A percentile compares a stretch with the other conserved stretches of the same genome.
These are phyloP conservation scores for Keiferia lycopersicella DNA, from an alignment of 2,888 invertebrate species.

Conservation along the genomic window DNA sequence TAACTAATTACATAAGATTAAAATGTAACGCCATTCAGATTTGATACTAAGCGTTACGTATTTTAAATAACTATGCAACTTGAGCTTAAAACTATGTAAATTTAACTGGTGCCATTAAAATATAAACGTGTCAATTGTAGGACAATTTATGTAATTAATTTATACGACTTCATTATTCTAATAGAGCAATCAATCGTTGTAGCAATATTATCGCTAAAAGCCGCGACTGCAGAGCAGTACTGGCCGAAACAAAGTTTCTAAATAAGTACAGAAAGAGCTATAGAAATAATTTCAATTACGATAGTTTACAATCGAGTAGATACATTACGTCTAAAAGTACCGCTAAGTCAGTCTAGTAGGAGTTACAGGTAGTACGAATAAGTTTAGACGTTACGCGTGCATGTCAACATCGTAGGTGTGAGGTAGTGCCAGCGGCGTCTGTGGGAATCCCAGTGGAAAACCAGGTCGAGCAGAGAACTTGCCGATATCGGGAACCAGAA, in stretches of 20 bases:
- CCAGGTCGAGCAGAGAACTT: background rate
- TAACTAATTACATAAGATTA: conserved; percentile 27
- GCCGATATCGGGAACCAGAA: background rate
- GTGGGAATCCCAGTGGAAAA: background rate
- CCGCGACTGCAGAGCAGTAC: conserved; percentile 22
- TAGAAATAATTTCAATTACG: conserved; percentile 33
- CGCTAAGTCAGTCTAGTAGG: conserved; percentile 78
- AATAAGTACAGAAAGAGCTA: conserved; percentile 45
- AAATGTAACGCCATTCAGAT: conserved; percentile 3
- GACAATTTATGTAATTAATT: conserved; percentile 51
- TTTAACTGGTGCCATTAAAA: conserved; percentile 71
- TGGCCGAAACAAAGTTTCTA: conserved; percentile 17
- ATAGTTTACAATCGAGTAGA: conserved; percentile 60
- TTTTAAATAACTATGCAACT: conserved; percentile 47
- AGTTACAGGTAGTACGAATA: conserved; percentile 57
- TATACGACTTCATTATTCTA: conserved; percentile 42
- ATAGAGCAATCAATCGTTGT: conserved; percentile 69
- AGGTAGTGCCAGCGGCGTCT: conserved; percentile 51
- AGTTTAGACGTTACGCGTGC: conserved; percentile 60
- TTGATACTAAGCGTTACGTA: conserved; percentile 7
- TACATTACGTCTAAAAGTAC: conserved; percentile 62
- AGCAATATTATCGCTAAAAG: conserved; percentile 40
- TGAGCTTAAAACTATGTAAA: conserved; percentile 60
- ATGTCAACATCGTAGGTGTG: conserved; percentile 55
- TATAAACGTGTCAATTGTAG: conserved; percentile 65